A percentile compares a stretch with the other conserved stretches of the same genome.
Conservation (phyloP, 2,888 invertebrate genomes). For the Hoplodrina ambigua region DNA sequence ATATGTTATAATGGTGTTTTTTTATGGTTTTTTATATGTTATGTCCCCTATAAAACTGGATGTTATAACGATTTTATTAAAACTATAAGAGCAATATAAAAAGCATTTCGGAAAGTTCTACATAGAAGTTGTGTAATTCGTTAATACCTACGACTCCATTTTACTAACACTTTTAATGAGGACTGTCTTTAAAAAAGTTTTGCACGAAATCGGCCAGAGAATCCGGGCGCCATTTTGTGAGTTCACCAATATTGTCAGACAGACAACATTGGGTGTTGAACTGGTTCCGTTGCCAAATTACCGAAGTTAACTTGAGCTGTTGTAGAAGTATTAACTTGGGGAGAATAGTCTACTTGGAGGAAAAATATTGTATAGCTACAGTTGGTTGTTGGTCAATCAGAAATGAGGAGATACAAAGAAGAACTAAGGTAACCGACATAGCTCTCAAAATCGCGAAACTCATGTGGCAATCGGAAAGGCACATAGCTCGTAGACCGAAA, state of each 20-base stretch:
- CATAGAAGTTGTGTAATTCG: constrained; percentile 1
- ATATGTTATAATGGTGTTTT: too few relatives aligned
- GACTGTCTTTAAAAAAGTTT: constrained; percentile 35
- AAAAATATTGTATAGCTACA: neutral
- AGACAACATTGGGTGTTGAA: constrained; percentile 34
- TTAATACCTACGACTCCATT: constrained; percentile 6
- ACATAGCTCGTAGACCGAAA: too few relatives aligned
- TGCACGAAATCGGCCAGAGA: neutral
- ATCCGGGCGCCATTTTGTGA: constrained; percentile 41
- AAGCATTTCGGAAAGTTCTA: neutral
- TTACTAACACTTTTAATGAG: constrained; percentile 27
- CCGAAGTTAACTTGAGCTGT: constrained; percentile 41
- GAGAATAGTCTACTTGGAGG: neutral
- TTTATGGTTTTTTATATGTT: too few relatives aligned
- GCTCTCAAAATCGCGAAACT: too few relatives aligned
- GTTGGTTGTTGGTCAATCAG: too few relatives aligned
- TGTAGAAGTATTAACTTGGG: constrained; percentile 9
- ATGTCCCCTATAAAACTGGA: too few relatives aligned
- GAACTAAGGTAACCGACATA: too few relatives aligned
- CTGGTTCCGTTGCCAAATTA: constrained; percentile 53
- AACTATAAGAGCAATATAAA: constrained; percentile 13
- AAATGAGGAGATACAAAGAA: too few relatives aligned
- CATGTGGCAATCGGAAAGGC: too few relatives aligned
- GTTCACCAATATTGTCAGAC: constrained; percentile 47
- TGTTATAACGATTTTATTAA: constrained; percentile 9